These are phyloP conservation scores for Caenorhabditis inopinata DNA, from an alignment of 1,140 invertebrate species.

Conservation along the genomic window DNA sequence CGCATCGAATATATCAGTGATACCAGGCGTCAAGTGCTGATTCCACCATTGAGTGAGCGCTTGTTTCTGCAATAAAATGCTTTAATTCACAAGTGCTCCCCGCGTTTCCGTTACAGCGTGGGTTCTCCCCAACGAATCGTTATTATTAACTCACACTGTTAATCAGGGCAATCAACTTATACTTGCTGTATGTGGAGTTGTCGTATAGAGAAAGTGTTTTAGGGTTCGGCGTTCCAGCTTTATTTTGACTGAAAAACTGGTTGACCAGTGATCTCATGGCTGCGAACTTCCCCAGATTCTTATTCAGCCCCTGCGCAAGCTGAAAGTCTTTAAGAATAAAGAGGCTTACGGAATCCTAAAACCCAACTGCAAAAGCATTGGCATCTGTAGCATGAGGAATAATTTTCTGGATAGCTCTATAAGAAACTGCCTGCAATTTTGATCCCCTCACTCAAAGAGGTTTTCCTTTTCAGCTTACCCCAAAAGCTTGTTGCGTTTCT, in stretches of 20 bases:
- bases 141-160: neutral
- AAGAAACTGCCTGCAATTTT: neutral
- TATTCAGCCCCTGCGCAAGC: neutral
- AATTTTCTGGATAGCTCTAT: neutral
- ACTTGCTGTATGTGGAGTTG: constrained; percentile 15
- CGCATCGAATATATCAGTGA: neutral
- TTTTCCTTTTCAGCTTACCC: neutral
- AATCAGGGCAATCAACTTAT: neutral
- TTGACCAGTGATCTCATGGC: neutral
- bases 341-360: no score
- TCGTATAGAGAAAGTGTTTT: constrained; percentile 1
- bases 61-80: no score
- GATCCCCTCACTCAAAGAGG: neutral
- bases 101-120: no score
- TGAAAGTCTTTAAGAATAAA: neutral
- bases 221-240: neutral
- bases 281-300: neutral
- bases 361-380: neutral
- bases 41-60: neutral
- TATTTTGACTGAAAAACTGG: neutral
- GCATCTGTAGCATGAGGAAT: constrained; percentile 1
- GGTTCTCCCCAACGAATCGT: no score
- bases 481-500: neutral
- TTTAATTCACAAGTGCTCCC: neutral
- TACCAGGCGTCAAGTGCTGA: neutral